A percentile compares a stretch with the other conserved stretches of the same genome.
phyloP scores from a whole-genome alignment of 1,140 invertebrate species.

The Cotesia vestalis region DNA sequence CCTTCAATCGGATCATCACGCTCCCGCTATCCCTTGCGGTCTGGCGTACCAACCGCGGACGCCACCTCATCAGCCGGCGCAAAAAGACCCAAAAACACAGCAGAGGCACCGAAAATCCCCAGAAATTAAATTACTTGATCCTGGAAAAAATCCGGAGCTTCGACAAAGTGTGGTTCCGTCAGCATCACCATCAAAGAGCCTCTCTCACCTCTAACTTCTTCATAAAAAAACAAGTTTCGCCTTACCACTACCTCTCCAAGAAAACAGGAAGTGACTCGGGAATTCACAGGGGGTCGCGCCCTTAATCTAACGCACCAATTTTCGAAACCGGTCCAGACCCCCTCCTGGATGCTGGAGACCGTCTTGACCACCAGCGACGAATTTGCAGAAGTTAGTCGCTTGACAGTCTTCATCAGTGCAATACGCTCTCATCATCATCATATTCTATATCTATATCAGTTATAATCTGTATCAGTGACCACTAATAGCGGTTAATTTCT shows the following conservation, averaged over 20 bases:
- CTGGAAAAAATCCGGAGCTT: background rate
- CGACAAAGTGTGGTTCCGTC: background rate
- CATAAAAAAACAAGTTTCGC: too few species aligned
- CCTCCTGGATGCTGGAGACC: too few species aligned
- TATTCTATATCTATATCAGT: too few species aligned
- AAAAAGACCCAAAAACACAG: background rate
- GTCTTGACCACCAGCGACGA: too few species aligned
- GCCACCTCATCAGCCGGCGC: background rate
- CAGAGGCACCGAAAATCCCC: too few species aligned
- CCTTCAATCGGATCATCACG: slow-evolving; percentile 34
- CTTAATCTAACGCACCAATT: too few species aligned
- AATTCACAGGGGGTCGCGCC: background rate
- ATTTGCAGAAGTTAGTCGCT: too few species aligned
- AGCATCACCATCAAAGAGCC: background rate
- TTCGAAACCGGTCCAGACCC: too few species aligned
- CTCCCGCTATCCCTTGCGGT: slow-evolving; percentile 31
- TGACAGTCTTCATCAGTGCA: too few species aligned
- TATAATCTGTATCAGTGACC: background rate
- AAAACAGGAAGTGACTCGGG: slow-evolving; percentile 12
- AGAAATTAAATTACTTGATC: slow-evolving; percentile 3
- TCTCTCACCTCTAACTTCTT: slow-evolving; percentile 3
- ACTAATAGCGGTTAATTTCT: background rate
- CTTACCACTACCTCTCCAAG: too few species aligned
- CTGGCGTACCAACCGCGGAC: slow-evolving; percentile 10
- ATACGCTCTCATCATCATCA: too few species aligned